Base-by-base conservation (phyloP, 2,113 vertebrate genomes). In the Rhagologus leucostigma region DNA sequence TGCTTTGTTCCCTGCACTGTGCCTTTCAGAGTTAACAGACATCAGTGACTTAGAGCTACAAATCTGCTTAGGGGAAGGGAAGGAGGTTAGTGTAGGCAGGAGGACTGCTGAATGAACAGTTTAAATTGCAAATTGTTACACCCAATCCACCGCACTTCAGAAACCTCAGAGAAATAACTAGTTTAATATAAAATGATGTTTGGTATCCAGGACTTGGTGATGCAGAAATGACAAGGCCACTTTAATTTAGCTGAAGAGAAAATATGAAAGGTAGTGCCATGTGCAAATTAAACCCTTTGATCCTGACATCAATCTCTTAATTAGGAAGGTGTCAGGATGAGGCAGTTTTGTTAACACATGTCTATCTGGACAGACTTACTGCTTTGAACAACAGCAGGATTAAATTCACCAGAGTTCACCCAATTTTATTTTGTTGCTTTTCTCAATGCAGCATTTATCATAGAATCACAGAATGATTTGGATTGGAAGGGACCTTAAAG, bases 11-110 rank as follows among this genome's bases (percentile, higher is more conserved):
- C 55, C 50, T 41, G n/a, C 39, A 29, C 80, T 16, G 16, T 0
- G 29, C 77, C 81, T 93, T 78, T 96, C 52, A 75, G 90, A 80
- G 84, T 87, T 78, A 95, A 94, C 53, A 73, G 86, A 86, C 85
- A 86, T 47, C 94, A 60, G 78, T 94, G 95, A 95, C 84, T 87
- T 97, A 91, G 30, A 71, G 94, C 60, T 90, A 96, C 84, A 96
- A 96, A 97, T 95, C 97, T 96, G 84, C 96, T 97, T 97, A 97
- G 75, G 56, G 71, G 84, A 89, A 65, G 27, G 49, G 84, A 91
- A 68, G 63, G 90, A 84, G 87, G 84, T 89, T 94, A 84, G 63
- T 39, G 56, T 41, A 73, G 87, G 39, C 80, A 89, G 84, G 71
- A 89, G 39, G 42, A 87, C 49, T 89, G 89, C 87, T 71, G 49